phyloP scores from a whole-genome alignment of 92 coral and sea anemone species.

The Actinernus sp. region DNA sequence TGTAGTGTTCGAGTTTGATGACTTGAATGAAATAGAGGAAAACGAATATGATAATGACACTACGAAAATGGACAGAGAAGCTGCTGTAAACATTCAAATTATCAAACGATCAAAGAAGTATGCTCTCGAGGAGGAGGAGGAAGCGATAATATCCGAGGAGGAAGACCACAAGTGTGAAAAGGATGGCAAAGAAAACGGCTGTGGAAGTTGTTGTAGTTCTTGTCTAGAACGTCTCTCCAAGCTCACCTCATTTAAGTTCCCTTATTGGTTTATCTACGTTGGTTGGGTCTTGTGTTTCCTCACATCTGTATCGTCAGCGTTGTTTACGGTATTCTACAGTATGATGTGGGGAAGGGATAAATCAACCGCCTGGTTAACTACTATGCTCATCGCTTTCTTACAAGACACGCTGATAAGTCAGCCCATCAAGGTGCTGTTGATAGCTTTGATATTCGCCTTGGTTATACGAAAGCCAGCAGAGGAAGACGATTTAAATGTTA shows the following conservation, averaged over 20 bases:
- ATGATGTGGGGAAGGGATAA: conserved; percentile 89
- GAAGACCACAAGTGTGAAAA: too few relatives aligned
- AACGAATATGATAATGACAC: too few relatives aligned
- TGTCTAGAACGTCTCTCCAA: background rate
- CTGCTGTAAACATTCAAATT: too few relatives aligned
- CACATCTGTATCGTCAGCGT: conserved; percentile 42
- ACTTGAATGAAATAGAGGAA: too few relatives aligned
- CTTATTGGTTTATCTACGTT: conserved; percentile 66
- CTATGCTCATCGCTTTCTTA: conserved; percentile 65
- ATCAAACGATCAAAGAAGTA: too few relatives aligned
- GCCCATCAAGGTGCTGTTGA: conserved; percentile 61
- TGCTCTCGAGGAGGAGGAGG: too few relatives aligned
- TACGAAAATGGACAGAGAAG: too few relatives aligned
- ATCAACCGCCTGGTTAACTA: conserved; percentile 67
- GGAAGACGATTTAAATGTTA: conserved; percentile 43
- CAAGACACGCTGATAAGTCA: conserved; percentile 78
- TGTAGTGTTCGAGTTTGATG: too few relatives aligned
- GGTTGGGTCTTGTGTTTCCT: conserved; percentile 66
- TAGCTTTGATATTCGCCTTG: conserved; percentile 67
- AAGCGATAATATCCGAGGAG: background rate
- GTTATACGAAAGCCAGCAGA: conserved; percentile 41
- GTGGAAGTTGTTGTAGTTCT: too few relatives aligned
- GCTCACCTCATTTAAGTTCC: conserved; percentile 19
- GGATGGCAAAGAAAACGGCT: background rate
- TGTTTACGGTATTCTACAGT: conserved; percentile 73